Conservation (phyloP, 2,888 invertebrate genomes). For the Drosophila kokeensis region DNA sequence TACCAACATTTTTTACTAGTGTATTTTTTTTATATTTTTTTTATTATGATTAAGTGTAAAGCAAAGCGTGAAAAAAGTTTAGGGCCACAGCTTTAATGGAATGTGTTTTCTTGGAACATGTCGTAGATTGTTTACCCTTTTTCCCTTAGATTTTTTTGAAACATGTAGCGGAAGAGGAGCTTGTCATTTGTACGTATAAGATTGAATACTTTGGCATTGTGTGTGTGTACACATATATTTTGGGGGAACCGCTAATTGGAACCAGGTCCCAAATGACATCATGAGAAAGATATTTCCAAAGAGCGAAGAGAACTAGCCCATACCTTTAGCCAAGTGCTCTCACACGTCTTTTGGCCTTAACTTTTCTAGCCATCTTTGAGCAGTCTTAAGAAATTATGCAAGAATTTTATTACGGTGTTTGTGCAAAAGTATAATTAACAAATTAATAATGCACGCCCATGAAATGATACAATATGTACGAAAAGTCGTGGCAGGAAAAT, state of each 20-base stretch:
- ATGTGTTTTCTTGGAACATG: slow-evolving; percentile 51
- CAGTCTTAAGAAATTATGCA: slow-evolving; percentile 27
- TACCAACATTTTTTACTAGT: not conserved
- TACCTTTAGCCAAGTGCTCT: not conserved
- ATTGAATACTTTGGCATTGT: slow-evolving; percentile 13
- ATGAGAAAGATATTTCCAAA: slow-evolving; percentile 38
- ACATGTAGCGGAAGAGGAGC: slow-evolving; percentile 45
- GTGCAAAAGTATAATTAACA: slow-evolving; percentile 47
- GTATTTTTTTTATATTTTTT: slow-evolving; percentile 6
- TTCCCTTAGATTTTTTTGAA: slow-evolving; percentile 16
- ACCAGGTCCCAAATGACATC: slow-evolving; percentile 43
- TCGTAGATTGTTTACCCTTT: slow-evolving; percentile 21
- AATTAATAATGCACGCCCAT: slow-evolving; percentile 49
- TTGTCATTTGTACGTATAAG: slow-evolving; percentile 17
- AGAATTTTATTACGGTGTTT: not conserved
- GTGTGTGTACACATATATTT: slow-evolving; percentile 3
- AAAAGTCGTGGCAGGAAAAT: slow-evolving; percentile 22
- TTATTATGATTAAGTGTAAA: slow-evolving; percentile 19
- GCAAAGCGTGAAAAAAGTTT: slow-evolving; percentile 33
- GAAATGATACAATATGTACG: slow-evolving; percentile 50
- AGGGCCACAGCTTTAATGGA: slow-evolving; percentile 5
- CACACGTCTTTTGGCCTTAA: not conserved
- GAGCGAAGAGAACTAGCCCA: not conserved
- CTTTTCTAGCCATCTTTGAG: not conserved
- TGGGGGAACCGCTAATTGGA: slow-evolving; percentile 38